These are phyloP conservation scores for Dendrolimus pini DNA, from an alignment of 2,888 invertebrate species.

Conservation along the genomic window DNA sequence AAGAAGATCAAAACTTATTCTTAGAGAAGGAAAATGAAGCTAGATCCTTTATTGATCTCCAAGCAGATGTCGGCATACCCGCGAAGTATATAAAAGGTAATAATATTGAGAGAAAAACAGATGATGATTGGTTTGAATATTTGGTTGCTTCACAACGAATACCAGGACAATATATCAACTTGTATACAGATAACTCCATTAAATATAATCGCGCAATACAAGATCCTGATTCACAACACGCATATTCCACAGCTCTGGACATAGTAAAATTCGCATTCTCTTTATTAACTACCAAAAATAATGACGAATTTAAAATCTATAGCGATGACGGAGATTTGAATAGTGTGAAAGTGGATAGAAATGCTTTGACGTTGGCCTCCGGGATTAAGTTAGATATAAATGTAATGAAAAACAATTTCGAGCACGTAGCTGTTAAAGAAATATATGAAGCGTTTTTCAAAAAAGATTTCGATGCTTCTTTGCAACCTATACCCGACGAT, in stretches of 20 bases:
- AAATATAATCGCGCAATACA: not conserved
- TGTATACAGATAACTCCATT: not conserved
- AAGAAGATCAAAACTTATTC: not conserved
- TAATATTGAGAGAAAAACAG: not conserved
- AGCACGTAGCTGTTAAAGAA: not conserved
- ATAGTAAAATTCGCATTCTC: not conserved
- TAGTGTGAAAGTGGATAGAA: not conserved
- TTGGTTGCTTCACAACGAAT: not conserved
- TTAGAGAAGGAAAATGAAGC: not conserved
- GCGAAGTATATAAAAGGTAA: not conserved
- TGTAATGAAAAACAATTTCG: not conserved
- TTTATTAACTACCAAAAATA: not conserved
- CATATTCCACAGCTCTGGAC: not conserved
- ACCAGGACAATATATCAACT: not conserved
- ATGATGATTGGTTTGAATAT: not conserved
- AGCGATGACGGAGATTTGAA: not conserved
- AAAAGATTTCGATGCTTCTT: not conserved
- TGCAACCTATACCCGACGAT: slow-evolving; percentile 10
- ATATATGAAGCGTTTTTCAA: not conserved
- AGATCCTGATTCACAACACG: not conserved
- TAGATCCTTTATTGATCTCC: not conserved
- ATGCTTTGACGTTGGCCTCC: not conserved
- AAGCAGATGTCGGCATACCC: not conserved
- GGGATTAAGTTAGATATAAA: not conserved
- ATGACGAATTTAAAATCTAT: not conserved